phyloP scores from a whole-genome alignment of 2,113 vertebrate genomes.

The Grammomys surdaster region DNA sequence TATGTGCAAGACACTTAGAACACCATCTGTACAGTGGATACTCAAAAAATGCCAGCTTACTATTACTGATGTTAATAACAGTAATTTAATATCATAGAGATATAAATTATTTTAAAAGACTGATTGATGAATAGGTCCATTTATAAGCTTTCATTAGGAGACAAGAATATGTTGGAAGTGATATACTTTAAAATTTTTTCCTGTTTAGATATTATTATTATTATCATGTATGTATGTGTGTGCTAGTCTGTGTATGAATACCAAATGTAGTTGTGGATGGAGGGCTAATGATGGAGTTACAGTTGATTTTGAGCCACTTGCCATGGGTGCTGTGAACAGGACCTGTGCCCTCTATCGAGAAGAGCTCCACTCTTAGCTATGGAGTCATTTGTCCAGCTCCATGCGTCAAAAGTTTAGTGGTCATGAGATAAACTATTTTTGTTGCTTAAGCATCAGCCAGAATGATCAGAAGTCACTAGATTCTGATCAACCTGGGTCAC shows the following conservation, averaged over 20 bases:
- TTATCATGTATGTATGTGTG: not conserved
- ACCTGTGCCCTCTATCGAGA: too few species aligned
- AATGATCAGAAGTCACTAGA: not conserved
- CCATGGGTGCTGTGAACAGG: rapidly evolving
- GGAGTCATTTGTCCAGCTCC: not conserved
- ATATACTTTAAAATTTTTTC: not conserved
- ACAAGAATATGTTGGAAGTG: not conserved
- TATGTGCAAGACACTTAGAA: too few species aligned
- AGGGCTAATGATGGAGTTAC: not conserved
- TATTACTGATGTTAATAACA: not conserved
- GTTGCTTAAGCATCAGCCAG: not conserved
- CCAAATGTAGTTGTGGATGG: rapidly evolving
- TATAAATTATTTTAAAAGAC: not conserved
- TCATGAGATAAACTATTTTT: not conserved
- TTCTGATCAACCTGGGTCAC: not conserved
- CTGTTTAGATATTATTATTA: not conserved
- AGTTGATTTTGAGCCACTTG: not conserved
- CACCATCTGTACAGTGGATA: not conserved
- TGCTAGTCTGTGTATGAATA: not conserved
- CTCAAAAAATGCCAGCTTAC: not conserved
- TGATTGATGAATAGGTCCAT: not conserved
- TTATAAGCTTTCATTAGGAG: not conserved
- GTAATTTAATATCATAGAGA: not conserved
- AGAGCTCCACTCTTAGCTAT: not conserved
- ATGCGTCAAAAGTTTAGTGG: not conserved